These are phyloP conservation scores for Ennomos erosarius DNA, from an alignment of 2,888 invertebrate genomes.

Conservation along the genomic window DNA sequence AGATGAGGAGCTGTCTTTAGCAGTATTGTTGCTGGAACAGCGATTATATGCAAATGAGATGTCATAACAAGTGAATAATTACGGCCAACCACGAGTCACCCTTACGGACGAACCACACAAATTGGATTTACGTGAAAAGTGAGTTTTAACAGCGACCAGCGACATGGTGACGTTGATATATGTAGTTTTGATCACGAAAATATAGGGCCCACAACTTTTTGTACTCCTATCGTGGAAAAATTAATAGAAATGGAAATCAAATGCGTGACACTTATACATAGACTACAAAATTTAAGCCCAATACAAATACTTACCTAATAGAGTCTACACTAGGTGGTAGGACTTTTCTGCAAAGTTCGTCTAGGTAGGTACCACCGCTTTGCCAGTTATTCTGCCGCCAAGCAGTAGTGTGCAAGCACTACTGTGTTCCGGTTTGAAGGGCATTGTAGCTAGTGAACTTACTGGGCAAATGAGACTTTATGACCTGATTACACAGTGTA, in stretches of 20 bases:
- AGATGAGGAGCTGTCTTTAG: conserved; percentile 11
- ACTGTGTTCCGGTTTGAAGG: too few species aligned
- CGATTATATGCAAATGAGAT: conserved; percentile 85
- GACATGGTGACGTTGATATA: conserved; percentile 56
- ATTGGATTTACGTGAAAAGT: conserved; percentile 83
- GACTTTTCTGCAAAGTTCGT: too few species aligned
- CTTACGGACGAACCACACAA: conserved; percentile 79
- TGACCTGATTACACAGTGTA: too few species aligned
- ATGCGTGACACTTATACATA: too few species aligned
- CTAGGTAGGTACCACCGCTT: too few species aligned
- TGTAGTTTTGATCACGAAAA: conserved; percentile 54
- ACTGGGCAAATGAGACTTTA: too few species aligned
- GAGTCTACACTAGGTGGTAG: too few species aligned
- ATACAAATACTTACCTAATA: too few species aligned
- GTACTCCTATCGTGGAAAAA: neutral
- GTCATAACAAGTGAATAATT: conserved; percentile 85
- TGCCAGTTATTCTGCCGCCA: too few species aligned
- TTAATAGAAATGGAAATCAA: neutral
- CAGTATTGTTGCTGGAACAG: conserved; percentile 54
- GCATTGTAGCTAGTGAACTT: too few species aligned
- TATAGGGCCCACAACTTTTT: conserved; percentile 22
- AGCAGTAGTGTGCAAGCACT: too few species aligned
- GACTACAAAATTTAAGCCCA: too few species aligned
- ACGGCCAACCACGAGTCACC: conserved; percentile 80
- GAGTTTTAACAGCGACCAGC: conserved; percentile 65